phyloP scores from a whole-genome alignment of 1,140 invertebrate species.

The Magallana ariakensis region DNA sequence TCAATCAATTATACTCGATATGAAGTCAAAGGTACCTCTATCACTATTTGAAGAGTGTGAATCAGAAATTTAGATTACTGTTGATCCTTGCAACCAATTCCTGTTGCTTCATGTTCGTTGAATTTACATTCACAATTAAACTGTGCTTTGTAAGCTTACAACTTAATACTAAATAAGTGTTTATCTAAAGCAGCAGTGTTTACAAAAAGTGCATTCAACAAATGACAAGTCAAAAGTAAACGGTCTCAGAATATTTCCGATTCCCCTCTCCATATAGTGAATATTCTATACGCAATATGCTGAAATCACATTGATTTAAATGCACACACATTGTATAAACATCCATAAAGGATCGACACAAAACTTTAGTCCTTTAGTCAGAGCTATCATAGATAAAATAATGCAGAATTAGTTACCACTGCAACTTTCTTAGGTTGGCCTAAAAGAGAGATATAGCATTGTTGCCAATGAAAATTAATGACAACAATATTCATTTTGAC shows the following conservation, averaged over 20 bases:
- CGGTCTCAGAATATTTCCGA: neutral
- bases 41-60: neutral
- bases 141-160: slow-evolving; percentile 15
- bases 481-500: slow-evolving; percentile 1
- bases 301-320: slow-evolving; percentile 20
- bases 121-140: slow-evolving; percentile 17
- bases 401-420: slow-evolving; percentile 21
- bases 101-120: neutral
- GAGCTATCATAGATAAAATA: slow-evolving; percentile 3
- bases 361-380: slow-evolving; percentile 17
- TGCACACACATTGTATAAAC: slow-evolving; percentile 8
- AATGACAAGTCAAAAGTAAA: neutral
- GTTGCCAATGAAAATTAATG: slow-evolving; percentile 8
- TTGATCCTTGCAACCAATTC: too few species aligned
- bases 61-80: neutral
- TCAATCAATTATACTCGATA: neutral
- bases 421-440: slow-evolving; percentile 9
- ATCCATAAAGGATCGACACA: slow-evolving; percentile 1
- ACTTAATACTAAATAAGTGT: neutral
- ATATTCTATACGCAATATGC: slow-evolving; percentile 8
- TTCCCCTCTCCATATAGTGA: slow-evolving; percentile 6
- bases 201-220: slow-evolving; percentile 9
- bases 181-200: slow-evolving; percentile 15
- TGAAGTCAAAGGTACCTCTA: slow-evolving; percentile 15
- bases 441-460: slow-evolving; percentile 1